Percentiles rank a stretch among this genome's conserved stretches.
These are phyloP conservation scores for Onychomys torridus DNA, from an alignment of 2,797 vertebrate species.

Conservation along the genomic window DNA sequence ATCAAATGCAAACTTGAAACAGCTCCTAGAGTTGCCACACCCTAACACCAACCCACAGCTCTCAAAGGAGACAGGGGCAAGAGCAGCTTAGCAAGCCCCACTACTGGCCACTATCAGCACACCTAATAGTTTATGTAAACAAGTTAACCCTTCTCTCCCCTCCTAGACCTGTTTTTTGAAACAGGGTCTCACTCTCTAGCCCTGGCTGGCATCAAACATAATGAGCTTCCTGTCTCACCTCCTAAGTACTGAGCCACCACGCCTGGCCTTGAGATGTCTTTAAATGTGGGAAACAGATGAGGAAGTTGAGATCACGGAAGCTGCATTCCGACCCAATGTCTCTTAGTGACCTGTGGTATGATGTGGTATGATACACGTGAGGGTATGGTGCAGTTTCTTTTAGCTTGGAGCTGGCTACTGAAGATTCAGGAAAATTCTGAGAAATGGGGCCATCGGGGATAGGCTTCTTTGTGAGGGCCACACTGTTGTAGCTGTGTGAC, in stretches of 20 bases:
- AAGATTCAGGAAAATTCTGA: not conserved
- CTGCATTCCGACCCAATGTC: not conserved
- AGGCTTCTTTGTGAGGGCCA: not conserved
- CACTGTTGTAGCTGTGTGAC: not conserved
- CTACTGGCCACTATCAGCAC: not conserved
- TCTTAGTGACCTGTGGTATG: not conserved
- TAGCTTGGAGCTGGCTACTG: not conserved
- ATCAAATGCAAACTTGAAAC: not conserved
- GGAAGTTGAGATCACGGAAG: not conserved
- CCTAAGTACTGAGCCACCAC: not conserved
- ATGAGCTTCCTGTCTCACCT: not conserved
- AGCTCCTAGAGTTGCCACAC: not conserved
- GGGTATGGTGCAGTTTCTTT: not conserved
- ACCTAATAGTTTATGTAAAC: not conserved
- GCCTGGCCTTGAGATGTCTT: not conserved
- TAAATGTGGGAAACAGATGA: slow-evolving; percentile 2
- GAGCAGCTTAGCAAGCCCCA: not conserved
- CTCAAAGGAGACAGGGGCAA: not conserved
- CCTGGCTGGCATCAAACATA: not conserved
- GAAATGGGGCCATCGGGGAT: not conserved
- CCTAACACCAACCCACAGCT: not conserved
- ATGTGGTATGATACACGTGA: not conserved
- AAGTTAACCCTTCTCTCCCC: not conserved
- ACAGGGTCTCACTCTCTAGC: not conserved
- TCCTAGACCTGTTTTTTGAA: not conserved